Base-by-base conservation (phyloP, 2,797 vertebrate species). In the Hyperoplus lanceolatus region DNA sequence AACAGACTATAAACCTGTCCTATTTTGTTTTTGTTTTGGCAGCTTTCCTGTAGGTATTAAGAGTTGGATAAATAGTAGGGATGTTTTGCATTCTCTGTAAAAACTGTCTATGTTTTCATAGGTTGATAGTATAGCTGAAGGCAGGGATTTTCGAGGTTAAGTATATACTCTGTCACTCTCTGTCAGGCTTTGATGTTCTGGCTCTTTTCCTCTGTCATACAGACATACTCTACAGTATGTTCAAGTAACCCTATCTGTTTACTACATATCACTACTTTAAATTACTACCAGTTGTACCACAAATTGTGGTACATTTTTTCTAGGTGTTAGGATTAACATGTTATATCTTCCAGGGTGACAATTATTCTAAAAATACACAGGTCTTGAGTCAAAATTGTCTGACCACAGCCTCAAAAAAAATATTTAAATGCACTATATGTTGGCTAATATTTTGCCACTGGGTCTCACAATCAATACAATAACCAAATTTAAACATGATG, bases 1-100 rank as follows among this genome's bases (percentile, higher is more conserved):
- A 43, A 65, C 70, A 38, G n/a, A 50, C 70, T 60, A 73, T 77
- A 70, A 45, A 60, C 59, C 8, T 54, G 29, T 14, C 41, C 50
- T 51, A 13, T 66, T 45, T 42, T 42, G 29, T 29, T 29, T 58
- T 77, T 45, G n/a, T 56, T 16, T 39, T 65, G 74, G 39, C 43
- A 51, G 50, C 50, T 54, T 48, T 49, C 43, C 29, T 63, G 14
- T 42, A 55, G 63, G 49, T 46, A 18, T 54, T 29, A 29, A 29
- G 29, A 29, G 29, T 29, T 29, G 3, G 55, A 71, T 66, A 61
- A 18, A 61, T 49, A 43, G 59, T 12, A 36, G 13, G 1, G 43
- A 45, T 53, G 16, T 58, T 48, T 80, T 41, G 65, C 57, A 45
- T 68, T 59, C 14, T 18, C n/a, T 59, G 21, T 56, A 36, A 60